Evolutionary conservation across 2,888 invertebrate genomes (phyloP).

Genomic region (Selenia dentaria): DNA sequence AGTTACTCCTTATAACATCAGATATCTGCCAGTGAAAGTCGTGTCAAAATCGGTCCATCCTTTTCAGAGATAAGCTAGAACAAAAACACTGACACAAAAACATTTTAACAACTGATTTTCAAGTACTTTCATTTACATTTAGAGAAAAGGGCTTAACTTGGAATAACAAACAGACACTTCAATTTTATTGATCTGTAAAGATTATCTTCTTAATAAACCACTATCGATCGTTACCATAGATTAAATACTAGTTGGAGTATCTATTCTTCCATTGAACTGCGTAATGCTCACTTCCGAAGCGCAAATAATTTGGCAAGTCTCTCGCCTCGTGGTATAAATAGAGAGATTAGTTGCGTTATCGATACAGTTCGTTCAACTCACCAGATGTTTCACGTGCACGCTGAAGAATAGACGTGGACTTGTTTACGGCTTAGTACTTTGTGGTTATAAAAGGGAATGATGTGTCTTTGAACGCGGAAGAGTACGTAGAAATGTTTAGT

Average conservation of each 20-base stretch:
- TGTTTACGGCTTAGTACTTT: not conserved
- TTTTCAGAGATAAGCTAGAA: too few relatives aligned
- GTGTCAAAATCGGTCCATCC: too few relatives aligned
- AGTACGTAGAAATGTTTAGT: not conserved
- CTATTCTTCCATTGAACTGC: not conserved
- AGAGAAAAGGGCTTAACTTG: too few relatives aligned
- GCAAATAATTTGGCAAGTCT: slow-evolving; percentile 70
- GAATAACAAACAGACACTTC: too few relatives aligned
- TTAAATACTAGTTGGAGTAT: not conserved
- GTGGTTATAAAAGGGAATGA: not conserved
- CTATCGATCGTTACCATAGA: too few relatives aligned
- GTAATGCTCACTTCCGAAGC: slow-evolving; percentile 55
- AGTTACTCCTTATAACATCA: too few relatives aligned
- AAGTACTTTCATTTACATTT: too few relatives aligned
- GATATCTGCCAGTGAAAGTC: too few relatives aligned
- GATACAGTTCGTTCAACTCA: slow-evolving; percentile 64
- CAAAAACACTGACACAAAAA: too few relatives aligned
- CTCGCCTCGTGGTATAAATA: slow-evolving; percentile 60
- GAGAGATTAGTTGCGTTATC: slow-evolving; percentile 55
- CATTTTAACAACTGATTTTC: too few relatives aligned
- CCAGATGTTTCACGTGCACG: slow-evolving; percentile 24
- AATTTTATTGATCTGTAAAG: too few relatives aligned
- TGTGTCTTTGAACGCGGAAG: not conserved
- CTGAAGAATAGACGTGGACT: not conserved
- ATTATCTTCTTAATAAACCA: too few relatives aligned